These are phyloP conservation scores for Rhinopithecus roxellana DNA, from an alignment of 2,113 vertebrate species.

Conservation along the genomic window DNA sequence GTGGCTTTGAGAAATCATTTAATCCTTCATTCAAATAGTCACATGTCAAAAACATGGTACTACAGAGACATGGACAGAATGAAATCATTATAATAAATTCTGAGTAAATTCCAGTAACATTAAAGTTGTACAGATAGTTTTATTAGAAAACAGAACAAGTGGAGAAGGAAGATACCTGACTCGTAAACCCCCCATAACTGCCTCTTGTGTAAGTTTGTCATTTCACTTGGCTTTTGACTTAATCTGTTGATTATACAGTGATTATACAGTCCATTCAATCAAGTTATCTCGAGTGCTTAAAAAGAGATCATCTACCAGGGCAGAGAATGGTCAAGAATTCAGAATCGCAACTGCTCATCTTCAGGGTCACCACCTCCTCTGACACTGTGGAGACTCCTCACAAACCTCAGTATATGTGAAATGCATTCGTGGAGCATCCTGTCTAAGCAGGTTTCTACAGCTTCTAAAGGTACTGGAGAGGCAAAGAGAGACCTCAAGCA, in stretches of 20 bases:
- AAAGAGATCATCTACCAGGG: not conserved
- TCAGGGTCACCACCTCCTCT: not conserved
- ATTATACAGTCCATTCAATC: not conserved
- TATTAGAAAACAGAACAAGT: not conserved
- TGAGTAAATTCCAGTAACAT: conserved; percentile 8
- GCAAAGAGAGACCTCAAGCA: not conserved
- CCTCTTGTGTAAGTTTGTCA: not conserved
- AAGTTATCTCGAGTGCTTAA: not conserved
- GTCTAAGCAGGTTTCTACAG: not conserved
- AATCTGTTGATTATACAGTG: not conserved
- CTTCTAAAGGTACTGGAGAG: not conserved
- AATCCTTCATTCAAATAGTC: not conserved
- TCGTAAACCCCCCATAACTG: not conserved
- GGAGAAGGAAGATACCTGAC: not conserved
- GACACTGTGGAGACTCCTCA: not conserved
- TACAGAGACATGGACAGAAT: not conserved
- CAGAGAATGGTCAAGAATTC: not conserved
- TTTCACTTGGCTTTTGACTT: not conserved
- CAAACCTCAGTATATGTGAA: not conserved
- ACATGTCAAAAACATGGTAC: not conserved
- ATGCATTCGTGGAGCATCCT: not conserved
- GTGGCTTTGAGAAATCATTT: not conserved
- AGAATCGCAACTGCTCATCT: not conserved
- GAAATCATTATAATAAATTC: conserved; percentile 16
- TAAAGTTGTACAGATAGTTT: not conserved